These are phyloP conservation scores for Spodoptera frugiperda DNA, from an alignment of 1,140 invertebrate species.

Conservation along the genomic window DNA sequence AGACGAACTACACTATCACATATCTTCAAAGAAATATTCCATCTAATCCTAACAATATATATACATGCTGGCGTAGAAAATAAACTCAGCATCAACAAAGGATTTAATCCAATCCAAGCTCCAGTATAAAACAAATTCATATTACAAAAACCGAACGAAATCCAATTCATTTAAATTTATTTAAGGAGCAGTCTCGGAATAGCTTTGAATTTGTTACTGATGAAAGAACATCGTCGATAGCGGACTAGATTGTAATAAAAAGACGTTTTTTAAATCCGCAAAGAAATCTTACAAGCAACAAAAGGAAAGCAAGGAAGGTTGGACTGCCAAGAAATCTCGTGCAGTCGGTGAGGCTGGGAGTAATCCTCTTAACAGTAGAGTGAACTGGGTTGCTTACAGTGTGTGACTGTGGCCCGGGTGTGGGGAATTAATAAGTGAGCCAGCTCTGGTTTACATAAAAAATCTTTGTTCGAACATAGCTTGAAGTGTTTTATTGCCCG, in stretches of 20 bases:
- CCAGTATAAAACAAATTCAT: slow-evolving; percentile 20
- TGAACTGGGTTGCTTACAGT: slow-evolving; percentile 60
- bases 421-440: slow-evolving; percentile 50
- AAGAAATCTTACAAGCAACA: slow-evolving; percentile 62
- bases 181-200: slow-evolving; percentile 25
- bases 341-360: slow-evolving; percentile 54
- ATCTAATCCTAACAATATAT: not conserved
- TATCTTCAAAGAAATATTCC: not conserved
- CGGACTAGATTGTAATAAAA: slow-evolving; percentile 44
- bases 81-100: slow-evolving; percentile 12
- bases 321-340: slow-evolving; percentile 57
- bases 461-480: not conserved
- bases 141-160: slow-evolving; percentile 39
- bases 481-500: slow-evolving; percentile 1
- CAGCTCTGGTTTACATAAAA: slow-evolving; percentile 27
- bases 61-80: not conserved
- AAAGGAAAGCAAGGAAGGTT: slow-evolving; percentile 51
- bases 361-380: slow-evolving; percentile 64
- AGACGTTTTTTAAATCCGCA: slow-evolving; percentile 52
- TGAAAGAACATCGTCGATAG: slow-evolving; percentile 43
- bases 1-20: no score
- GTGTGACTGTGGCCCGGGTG: slow-evolving; percentile 39
- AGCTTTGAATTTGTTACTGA: slow-evolving; percentile 42
- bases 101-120: slow-evolving; percentile 30
- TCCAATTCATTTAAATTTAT: slow-evolving; percentile 42